Evolutionary conservation across 2,888 invertebrate species (phyloP).

Genomic region (Nemurella pictetii): DNA sequence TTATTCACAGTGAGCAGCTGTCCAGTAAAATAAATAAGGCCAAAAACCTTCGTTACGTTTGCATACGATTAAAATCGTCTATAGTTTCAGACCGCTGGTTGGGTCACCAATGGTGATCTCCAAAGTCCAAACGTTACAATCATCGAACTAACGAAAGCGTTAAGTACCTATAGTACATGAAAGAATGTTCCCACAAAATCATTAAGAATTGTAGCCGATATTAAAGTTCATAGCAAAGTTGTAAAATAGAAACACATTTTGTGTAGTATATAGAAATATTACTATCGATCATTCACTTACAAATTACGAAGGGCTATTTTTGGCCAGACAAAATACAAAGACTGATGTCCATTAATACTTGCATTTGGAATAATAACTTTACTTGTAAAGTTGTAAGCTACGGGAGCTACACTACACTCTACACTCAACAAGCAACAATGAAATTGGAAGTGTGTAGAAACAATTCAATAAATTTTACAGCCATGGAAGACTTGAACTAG

Average conservation of each 20-base stretch:
- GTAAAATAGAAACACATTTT: too few species aligned
- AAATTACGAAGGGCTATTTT: too few species aligned
- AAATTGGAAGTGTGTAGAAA: background rate
- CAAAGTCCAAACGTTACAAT: too few species aligned
- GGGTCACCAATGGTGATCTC: too few species aligned
- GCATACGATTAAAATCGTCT: background rate
- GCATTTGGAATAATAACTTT: background rate
- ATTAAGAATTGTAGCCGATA: too few species aligned
- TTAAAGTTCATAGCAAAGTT: too few species aligned
- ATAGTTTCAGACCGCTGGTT: background rate
- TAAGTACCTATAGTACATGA: too few species aligned
- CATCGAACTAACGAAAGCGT: too few species aligned
- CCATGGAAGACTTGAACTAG: background rate
- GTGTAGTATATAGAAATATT: too few species aligned
- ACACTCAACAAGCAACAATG: background rate
- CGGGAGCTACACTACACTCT: background rate
- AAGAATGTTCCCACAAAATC: too few species aligned
- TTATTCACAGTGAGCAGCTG: background rate
- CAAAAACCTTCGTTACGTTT: background rate
- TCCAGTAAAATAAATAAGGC: constrained; percentile 1
- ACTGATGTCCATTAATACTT: background rate
- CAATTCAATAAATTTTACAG: background rate
- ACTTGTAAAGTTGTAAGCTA: too few species aligned
- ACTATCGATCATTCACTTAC: too few species aligned
- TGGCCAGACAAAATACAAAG: background rate